phyloP scores from a whole-genome alignment of 2,113 vertebrate genomes.

The Columba janthina region DNA sequence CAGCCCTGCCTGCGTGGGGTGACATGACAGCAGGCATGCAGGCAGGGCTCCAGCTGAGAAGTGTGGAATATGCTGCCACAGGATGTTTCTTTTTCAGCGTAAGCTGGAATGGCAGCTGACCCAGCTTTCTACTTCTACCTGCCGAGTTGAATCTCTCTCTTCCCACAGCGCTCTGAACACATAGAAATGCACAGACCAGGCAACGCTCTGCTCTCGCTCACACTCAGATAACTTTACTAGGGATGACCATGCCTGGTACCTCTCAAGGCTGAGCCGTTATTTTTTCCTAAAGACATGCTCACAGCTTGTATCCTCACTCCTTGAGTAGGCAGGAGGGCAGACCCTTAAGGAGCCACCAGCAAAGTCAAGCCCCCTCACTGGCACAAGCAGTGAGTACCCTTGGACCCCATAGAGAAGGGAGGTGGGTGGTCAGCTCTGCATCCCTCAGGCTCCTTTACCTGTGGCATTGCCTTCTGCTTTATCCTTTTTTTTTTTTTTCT shows the following conservation, averaged over 20 bases:
- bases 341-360: background rate
- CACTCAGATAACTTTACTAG: background rate
- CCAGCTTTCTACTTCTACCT: conserved; percentile 73
- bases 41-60: conserved; percentile 23
- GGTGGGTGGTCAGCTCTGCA: background rate
- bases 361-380: background rate
- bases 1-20: background rate
- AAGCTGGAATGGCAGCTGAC: conserved; percentile 66
- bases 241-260: background rate
- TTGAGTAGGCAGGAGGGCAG: background rate
- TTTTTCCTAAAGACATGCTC: background rate
- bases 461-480: background rate
- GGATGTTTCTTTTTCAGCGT: conserved; percentile 28
- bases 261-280: background rate
- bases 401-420: background rate
- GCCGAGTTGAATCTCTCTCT: conserved; percentile 49
- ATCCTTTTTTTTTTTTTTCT: background rate
- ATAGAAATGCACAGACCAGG: background rate
- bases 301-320: background rate
- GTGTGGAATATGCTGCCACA: conserved; percentile 61
- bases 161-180: background rate
- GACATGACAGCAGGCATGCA: background rate
- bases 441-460: background rate
- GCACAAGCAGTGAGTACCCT: background rate
- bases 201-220: background rate